Evolutionary conservation across 2,888 invertebrate species (phyloP).

Genomic region (Drosophila mercatorum): DNA sequence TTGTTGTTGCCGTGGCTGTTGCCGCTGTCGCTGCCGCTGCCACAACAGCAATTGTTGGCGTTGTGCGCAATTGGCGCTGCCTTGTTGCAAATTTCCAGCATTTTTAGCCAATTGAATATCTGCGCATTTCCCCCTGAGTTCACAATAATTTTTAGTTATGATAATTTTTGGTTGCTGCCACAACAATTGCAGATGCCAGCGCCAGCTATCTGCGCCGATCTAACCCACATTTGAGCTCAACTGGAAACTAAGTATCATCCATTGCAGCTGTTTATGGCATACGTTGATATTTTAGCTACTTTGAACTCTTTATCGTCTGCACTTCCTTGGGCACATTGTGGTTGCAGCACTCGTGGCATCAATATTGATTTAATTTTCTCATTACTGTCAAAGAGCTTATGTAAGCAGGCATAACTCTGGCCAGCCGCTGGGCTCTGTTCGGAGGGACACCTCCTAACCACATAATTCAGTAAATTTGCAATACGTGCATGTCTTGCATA

Average conservation of each 20-base stretch:
- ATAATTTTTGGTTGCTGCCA: conserved; percentile 69
- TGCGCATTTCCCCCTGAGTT: conserved; percentile 49
- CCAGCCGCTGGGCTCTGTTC: conserved; percentile 20
- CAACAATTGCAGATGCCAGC: conserved; percentile 54
- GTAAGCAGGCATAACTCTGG: conserved; percentile 22
- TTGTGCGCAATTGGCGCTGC: conserved; percentile 73
- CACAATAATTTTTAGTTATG: conserved; percentile 78
- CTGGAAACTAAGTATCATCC: background rate
- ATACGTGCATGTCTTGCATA: conserved; percentile 76
- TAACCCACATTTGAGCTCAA: conserved; percentile 51
- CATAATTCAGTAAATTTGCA: conserved; percentile 64
- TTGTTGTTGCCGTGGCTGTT: conserved; percentile 57
- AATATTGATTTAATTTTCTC: conserved; percentile 31
- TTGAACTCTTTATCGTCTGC: background rate
- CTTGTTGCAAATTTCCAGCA: conserved; percentile 77
- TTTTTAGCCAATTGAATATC: conserved; percentile 69
- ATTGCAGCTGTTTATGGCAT: conserved; percentile 4
- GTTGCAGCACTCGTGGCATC: background rate
- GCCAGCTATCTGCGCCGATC: conserved; percentile 49
- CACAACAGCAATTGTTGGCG: conserved; percentile 36
- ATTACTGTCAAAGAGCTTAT: conserved; percentile 44
- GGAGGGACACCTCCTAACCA: conserved; percentile 47
- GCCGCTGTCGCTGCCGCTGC: conserved; percentile 28
- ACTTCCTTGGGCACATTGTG: background rate
- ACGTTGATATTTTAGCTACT: conserved; percentile 6